Percentiles rank a stretch among this genome's conserved stretches.
Evolutionary conservation across 1,140 invertebrate genomes (phyloP).

Genomic region (Leptinotarsa lineolata): DNA sequence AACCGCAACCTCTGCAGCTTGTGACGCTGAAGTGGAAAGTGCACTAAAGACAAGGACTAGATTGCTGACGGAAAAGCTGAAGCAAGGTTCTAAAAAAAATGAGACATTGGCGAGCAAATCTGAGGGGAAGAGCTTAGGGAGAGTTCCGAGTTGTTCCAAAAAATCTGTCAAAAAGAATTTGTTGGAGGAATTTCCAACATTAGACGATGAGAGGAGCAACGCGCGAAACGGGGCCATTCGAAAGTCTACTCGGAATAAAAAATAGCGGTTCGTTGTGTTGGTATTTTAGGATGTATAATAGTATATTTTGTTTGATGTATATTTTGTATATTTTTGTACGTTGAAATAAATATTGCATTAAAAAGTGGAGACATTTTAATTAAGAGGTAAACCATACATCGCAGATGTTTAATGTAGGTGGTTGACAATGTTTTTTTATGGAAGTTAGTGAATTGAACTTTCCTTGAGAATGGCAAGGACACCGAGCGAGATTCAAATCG

Average conservation of each 20-base stretch:
- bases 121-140: background rate
- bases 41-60: slow-evolving; percentile 11
- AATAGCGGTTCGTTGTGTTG: background rate
- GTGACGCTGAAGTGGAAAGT: background rate
- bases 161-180: slow-evolving; percentile 22
- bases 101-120: background rate
- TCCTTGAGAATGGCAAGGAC: too few relatives aligned
- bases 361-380: too few relatives aligned
- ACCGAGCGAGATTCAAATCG: too few relatives aligned
- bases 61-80: slow-evolving; percentile 21
- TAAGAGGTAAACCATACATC: too few relatives aligned
- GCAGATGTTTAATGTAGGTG: too few relatives aligned
- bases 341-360: background rate
- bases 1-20: too few relatives aligned
- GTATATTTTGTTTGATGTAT: slow-evolving; percentile 4
- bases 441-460: too few relatives aligned
- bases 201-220: background rate
- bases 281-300: background rate
- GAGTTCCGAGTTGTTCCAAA: background rate
- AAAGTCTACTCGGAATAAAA: slow-evolving; percentile 16
- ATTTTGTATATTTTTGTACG: slow-evolving; percentile 1
- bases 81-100: slow-evolving; percentile 16
- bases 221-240: background rate
- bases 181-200: slow-evolving; percentile 14
- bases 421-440: too few relatives aligned